Conservation (phyloP, 2,113 vertebrate genomes). For the Rhadina sibilatrix region DNA sequence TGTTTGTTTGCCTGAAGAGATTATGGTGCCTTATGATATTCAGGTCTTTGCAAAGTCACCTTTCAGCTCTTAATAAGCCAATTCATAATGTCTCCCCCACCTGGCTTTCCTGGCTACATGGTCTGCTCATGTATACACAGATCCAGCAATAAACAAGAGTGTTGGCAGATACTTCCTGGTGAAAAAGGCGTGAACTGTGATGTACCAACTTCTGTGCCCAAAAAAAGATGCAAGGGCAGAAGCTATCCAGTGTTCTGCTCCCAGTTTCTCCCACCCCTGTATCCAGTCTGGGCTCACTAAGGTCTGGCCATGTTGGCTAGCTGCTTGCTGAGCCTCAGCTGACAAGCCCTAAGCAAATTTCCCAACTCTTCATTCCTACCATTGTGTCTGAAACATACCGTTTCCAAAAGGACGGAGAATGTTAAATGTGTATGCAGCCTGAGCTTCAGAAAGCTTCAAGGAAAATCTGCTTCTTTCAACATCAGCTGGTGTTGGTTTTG, state of each 20-base stretch:
- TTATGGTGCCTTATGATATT: background rate
- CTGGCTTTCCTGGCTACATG: background rate
- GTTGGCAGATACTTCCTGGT: background rate
- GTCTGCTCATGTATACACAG: background rate
- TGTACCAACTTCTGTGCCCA: background rate
- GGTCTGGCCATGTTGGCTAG: background rate
- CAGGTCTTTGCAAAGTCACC: background rate
- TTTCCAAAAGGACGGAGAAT: background rate
- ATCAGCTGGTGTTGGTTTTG: background rate
- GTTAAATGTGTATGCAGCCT: background rate
- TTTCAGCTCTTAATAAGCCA: background rate
- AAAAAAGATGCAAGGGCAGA: background rate
- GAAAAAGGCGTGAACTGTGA: background rate
- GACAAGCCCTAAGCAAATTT: background rate
- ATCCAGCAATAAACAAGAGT: background rate
- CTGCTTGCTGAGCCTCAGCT: background rate
- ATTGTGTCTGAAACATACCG: fast-evolving
- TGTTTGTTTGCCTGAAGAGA: background rate
- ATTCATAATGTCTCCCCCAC: background rate
- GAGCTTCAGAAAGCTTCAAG: background rate
- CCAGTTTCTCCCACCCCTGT: background rate
- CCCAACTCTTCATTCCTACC: background rate
- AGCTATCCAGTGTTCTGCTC: background rate
- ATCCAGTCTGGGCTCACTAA: background rate
- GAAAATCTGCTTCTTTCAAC: background rate